phyloP scores from a whole-genome alignment of 2,113 vertebrate species.

The Coregonus clupeaformis region DNA sequence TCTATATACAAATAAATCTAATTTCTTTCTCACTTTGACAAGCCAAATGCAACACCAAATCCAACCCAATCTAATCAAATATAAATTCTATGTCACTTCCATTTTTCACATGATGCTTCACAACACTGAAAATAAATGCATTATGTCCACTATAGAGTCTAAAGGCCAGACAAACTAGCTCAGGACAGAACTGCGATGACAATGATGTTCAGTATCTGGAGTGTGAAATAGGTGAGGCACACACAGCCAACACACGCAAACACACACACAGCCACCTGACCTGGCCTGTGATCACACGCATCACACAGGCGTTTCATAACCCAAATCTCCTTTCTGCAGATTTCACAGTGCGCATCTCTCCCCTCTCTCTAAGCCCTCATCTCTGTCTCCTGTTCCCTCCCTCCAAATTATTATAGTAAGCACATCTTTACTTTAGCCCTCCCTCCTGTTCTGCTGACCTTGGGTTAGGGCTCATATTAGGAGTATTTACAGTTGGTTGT shows the following conservation, averaged over 20 bases:
- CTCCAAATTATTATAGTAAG: background rate
- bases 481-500: no score
- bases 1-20: no score
- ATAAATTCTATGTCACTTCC: no score
- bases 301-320: background rate
- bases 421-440: background rate
- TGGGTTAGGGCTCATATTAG: background rate
- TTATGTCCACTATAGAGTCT: no score
- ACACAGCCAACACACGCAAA: background rate
- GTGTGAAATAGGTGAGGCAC: conserved; percentile 10
- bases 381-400: background rate
- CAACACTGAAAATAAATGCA: no score
- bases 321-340: background rate
- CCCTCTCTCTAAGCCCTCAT: background rate
- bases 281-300: background rate
- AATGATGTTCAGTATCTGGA: background rate
- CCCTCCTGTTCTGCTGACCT: no score
- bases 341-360: background rate
- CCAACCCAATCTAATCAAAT: no score
- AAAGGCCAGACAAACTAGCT: no score
- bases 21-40: no score
- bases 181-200: no score
- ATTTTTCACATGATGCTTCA: no score
- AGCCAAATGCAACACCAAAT: no score
- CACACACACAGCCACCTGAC: background rate